Base-by-base conservation (phyloP, 2,113 vertebrate genomes). In the Jacana jacana region DNA sequence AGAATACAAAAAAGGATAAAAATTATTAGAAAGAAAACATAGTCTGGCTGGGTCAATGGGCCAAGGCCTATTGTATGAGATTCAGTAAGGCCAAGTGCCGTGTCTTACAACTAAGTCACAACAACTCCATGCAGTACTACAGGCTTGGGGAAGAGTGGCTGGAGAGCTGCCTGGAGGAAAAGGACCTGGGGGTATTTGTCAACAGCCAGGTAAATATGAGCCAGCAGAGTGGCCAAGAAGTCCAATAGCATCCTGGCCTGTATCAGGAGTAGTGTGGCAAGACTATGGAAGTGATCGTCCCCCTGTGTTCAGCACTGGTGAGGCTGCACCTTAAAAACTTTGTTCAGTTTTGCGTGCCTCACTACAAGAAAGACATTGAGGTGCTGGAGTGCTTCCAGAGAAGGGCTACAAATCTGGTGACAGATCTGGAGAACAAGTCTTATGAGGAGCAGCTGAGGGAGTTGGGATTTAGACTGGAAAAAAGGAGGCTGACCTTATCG, bases 151-250 rank as follows among this genome's bases (percentile, higher is more conserved):
- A 46, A 20, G 46, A 46, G 46, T 46, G 46, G 18, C 46, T 46
- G 46, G 46, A 46, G 46, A 46, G 23, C n/a, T 69, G 52, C 28
- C 9, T 0, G 1, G 5, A 0, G 0, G 64, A 81, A 17, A 69
- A 27, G n/a, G 20, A 27, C 28, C 52, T 33, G 65, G 28, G n/a
- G 17, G 13, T 58, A 8, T 3, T 46, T 17, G 25, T 55, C 0
- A 2, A 35, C 31, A 28, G 25, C 3, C 0, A 0, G 27, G 61
- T 81, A 20, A 68, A 68, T 2, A 19, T 9, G 27, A 68, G 33
- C 39, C 31, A 7, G 17, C 33, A 68, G 16, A 40, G 52, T 33
- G 40, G 17, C 52, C 42, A 49, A 58, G n/a, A 17, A 8, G n/a
- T 28, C 65, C 52, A 48, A 27, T 0, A 0, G 64, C 22, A 22